Percentiles rank a stretch among this genome's conserved stretches.
Conservation (phyloP, 2,797 vertebrate genomes). For the Coluber constrictor region DNA sequence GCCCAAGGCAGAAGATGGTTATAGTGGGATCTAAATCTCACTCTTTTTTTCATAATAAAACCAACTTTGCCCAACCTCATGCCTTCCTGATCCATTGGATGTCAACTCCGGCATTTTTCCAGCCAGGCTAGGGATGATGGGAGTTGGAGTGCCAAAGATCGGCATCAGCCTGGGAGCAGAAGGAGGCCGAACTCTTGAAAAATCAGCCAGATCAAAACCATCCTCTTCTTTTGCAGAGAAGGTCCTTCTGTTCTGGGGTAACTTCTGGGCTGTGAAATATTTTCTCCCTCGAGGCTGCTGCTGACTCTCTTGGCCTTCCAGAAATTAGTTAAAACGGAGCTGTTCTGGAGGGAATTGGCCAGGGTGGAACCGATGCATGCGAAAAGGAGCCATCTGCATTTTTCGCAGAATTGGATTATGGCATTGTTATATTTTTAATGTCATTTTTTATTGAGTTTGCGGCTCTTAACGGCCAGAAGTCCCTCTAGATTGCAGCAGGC, state of each 20-base stretch:
- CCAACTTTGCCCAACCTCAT: neutral
- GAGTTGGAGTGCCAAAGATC: neutral
- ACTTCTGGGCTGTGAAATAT: neutral
- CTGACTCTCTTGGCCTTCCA: neutral
- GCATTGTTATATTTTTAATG: neutral
- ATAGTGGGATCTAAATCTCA: neutral
- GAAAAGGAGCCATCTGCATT: neutral
- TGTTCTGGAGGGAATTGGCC: neutral
- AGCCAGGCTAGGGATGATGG: neutral
- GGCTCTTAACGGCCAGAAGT: neutral
- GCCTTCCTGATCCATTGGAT: neutral
- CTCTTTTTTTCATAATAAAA: neutral
- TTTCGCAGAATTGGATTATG: neutral
- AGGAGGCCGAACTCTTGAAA: neutral
- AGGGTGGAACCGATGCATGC: neutral
- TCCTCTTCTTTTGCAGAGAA: neutral
- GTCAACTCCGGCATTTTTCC: neutral
- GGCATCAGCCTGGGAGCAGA: neutral
- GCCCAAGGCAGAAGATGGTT: neutral
- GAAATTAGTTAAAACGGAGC: neutral
- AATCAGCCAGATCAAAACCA: neutral
- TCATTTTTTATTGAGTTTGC: neutral
- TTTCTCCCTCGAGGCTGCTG: neutral
- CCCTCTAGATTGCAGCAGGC: neutral
- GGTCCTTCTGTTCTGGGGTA: neutral